Evolutionary conservation across 1,140 invertebrate species (phyloP).

Genomic region (Drosophila insularis): DNA sequence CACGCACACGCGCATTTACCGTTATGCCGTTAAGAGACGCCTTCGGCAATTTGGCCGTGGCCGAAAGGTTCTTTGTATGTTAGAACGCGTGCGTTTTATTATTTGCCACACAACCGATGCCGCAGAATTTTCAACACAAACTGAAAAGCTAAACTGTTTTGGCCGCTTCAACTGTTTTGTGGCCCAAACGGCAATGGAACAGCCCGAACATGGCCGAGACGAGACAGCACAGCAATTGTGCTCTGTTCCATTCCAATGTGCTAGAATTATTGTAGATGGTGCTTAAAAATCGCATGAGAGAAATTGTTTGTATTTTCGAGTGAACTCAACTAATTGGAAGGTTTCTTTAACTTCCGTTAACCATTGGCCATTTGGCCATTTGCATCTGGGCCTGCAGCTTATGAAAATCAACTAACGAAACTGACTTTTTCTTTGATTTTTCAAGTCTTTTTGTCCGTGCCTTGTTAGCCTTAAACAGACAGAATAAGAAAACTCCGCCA

Average conservation of each 20-base stretch:
- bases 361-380: slow-evolving; percentile 23
- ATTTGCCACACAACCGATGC: slow-evolving; percentile 58
- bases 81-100: slow-evolving; percentile 32
- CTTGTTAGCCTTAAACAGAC: slow-evolving; percentile 38
- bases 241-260: neutral
- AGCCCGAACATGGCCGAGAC: slow-evolving; percentile 20
- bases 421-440: slow-evolving; percentile 46
- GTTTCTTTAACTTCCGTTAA: slow-evolving; percentile 31
- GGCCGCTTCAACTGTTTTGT: slow-evolving; percentile 36
- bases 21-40: slow-evolving; percentile 43
- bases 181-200: slow-evolving; percentile 41
- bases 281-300: slow-evolving; percentile 59
- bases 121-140: slow-evolving; percentile 73
- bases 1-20: slow-evolving; percentile 43
- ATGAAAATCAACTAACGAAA: slow-evolving; percentile 3
- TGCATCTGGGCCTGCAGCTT: slow-evolving; percentile 49
- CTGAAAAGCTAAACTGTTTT: slow-evolving; percentile 40
- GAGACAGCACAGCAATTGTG: slow-evolving; percentile 9
- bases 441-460: slow-evolving; percentile 25
- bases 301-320: slow-evolving; percentile 10
- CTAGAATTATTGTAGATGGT: neutral
- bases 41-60: slow-evolving; percentile 34
- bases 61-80: slow-evolving; percentile 15
- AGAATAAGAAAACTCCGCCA: slow-evolving; percentile 2
- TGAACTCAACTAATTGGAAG: slow-evolving; percentile 43